Percentiles rank a stretch among this genome's conserved stretches.
These are phyloP conservation scores for Climacteris rufus DNA, from an alignment of 2,113 vertebrate genomes.

Conservation along the genomic window DNA sequence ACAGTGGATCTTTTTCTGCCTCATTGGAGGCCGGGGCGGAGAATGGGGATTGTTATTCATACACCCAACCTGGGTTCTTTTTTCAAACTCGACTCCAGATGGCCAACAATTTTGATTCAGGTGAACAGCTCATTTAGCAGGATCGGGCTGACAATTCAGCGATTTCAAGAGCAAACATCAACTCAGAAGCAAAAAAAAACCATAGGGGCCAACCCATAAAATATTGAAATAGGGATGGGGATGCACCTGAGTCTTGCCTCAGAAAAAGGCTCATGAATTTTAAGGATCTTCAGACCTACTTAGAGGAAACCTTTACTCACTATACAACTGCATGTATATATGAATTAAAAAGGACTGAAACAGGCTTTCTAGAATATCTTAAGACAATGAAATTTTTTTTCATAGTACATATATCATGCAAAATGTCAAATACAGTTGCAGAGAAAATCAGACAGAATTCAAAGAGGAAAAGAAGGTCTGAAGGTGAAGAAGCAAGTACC, in stretches of 20 bases:
- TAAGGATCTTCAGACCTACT: constrained; percentile 1
- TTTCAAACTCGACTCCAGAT: constrained; percentile 32
- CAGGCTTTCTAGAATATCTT: not conserved
- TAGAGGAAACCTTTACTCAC: not conserved
- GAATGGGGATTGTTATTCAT: not conserved
- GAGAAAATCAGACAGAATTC: constrained; percentile 10
- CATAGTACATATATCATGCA: not conserved
- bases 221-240: not conserved
- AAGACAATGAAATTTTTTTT: constrained; percentile 26
- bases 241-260: not conserved
- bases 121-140: constrained; percentile 59
- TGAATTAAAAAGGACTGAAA: not conserved
- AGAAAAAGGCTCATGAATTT: constrained; percentile 36
- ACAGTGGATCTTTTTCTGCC: constrained; percentile 40
- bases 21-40: not conserved
- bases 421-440: constrained; percentile 5
- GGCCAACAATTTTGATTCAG: constrained; percentile 30
- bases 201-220: not conserved
- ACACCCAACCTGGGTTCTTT: not conserved
- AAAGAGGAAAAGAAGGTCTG: constrained; percentile 7
- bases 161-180: constrained; percentile 33
- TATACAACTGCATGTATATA: not conserved
- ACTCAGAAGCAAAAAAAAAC: not conserved
- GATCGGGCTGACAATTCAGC: not conserved
- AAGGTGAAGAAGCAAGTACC: constrained; percentile 5